These are phyloP conservation scores for Lepus americanus DNA, from an alignment of 2,113 vertebrate genomes.

Conservation along the genomic window DNA sequence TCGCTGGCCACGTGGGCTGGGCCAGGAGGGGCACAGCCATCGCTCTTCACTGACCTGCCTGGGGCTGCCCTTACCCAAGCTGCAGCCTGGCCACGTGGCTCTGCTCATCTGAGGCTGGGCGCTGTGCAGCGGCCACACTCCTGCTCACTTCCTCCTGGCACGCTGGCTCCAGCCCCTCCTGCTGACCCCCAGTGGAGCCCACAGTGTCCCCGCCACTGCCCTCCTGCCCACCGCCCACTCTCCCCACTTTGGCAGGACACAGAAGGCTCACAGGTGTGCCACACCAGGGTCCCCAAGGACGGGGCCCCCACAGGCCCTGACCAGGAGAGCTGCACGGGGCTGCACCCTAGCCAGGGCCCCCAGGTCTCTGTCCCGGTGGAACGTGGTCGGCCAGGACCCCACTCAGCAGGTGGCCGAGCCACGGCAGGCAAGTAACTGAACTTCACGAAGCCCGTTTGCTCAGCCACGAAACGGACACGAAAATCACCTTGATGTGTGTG, in stretches of 20 bases:
- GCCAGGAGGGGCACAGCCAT: not conserved
- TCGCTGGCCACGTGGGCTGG: not conserved
- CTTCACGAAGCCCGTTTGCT: not conserved
- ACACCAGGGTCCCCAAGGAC: not conserved
- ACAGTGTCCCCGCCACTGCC: no score
- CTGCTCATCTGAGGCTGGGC: no score
- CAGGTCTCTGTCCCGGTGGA: not conserved
- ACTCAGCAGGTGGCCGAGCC: not conserved
- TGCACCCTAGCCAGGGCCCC: no score
- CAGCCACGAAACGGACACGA: not conserved
- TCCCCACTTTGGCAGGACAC: no score
- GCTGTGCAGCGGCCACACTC: no score
- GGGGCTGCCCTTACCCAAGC: not conserved
- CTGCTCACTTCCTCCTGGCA: not conserved
- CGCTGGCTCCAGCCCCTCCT: not conserved
- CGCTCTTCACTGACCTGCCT: not conserved
- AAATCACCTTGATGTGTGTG: not conserved
- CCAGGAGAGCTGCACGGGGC: not conserved
- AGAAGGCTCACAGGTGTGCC: not conserved
- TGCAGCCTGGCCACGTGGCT: rapidly evolving
- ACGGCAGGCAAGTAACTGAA: not conserved
- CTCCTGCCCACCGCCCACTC: not conserved
- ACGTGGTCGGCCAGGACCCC: not conserved
- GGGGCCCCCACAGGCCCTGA: not conserved
- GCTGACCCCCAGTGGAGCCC: not conserved